Conservation (phyloP, 2,888 invertebrate species). For the Drosophila heteroneura region DNA sequence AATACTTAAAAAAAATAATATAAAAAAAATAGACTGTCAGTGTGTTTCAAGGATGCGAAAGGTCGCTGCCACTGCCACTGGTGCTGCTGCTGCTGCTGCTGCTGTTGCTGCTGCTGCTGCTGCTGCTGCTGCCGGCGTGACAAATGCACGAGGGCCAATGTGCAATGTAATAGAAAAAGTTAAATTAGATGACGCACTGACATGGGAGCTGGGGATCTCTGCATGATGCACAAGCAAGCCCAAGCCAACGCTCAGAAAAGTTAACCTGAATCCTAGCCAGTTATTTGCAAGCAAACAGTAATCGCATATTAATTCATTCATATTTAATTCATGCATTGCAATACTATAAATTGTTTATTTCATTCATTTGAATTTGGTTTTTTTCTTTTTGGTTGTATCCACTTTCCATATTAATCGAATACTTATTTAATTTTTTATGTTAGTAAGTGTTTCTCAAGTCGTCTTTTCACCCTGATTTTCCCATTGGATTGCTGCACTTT, state of each 20-base stretch:
- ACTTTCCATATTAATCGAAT: neutral
- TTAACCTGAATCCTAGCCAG: neutral
- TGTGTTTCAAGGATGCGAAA: conserved; percentile 67
- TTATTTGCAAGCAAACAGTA: neutral
- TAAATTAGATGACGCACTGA: conserved; percentile 77
- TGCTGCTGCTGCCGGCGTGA: conserved; percentile 49
- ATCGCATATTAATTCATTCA: neutral
- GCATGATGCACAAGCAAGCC: conserved; percentile 11
- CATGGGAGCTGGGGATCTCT: conserved; percentile 39
- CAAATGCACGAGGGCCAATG: conserved; percentile 71
- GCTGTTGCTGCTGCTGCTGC: neutral
- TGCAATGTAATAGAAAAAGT: conserved; percentile 80
- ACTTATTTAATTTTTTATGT: neutral
- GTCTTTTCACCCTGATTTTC: neutral
- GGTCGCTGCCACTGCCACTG: conserved; percentile 18
- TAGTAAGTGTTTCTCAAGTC: neutral
- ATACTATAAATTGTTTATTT: neutral
- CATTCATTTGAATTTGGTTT: neutral
- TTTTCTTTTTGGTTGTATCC: neutral
- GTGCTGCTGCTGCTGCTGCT: neutral
- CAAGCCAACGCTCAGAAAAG: neutral
- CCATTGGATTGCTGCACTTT: neutral
- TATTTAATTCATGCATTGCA: neutral
- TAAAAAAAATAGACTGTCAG: conserved; percentile 50
- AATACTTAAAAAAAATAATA: conserved; percentile 21